Percentiles rank a stretch among this genome's conserved stretches.
Conservation (phyloP, 1,140 invertebrate genomes). For the Phortica variegata region DNA sequence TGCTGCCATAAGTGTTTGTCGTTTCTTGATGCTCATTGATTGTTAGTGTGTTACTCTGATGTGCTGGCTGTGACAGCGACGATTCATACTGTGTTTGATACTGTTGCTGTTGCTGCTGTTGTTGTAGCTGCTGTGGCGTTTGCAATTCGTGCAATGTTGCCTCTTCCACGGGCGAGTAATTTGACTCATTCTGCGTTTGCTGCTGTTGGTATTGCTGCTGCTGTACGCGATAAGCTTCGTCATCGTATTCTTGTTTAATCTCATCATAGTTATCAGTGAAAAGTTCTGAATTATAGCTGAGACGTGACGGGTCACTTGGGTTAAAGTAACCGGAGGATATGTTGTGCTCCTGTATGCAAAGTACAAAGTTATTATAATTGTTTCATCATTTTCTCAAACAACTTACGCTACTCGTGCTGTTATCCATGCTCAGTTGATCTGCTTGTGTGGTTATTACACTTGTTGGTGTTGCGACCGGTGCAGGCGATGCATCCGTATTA, state of each 20-base stretch:
- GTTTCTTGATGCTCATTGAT: not conserved
- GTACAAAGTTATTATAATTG: conserved; percentile 23
- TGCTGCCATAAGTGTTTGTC: conserved; percentile 1
- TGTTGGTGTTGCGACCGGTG: too few species aligned
- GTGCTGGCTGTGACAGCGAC: conserved; percentile 8
- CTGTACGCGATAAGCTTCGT: conserved; percentile 33
- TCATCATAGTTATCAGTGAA: conserved; percentile 48
- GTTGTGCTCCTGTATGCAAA: too few species aligned
- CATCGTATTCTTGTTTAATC: conserved; percentile 41
- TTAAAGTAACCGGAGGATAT: too few species aligned
- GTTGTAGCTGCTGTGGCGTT: conserved; percentile 39
- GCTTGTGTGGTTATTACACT: conserved; percentile 10
- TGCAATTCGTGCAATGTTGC: conserved; percentile 34
- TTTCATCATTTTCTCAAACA: too few species aligned
- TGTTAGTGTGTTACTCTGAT: conserved; percentile 9
- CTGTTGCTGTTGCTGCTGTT: conserved; percentile 33
- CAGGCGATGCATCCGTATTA: conserved; percentile 13
- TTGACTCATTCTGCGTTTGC: too few species aligned
- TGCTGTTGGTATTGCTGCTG: conserved; percentile 32
- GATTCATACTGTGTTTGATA: conserved; percentile 19
- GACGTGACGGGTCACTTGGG: too few species aligned
- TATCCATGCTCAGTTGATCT: not conserved
- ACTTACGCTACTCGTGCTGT: too few species aligned
- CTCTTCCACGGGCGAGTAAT: conserved; percentile 41
- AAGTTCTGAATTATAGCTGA: conserved; percentile 40